Base-by-base conservation (phyloP, 2,888 invertebrate genomes). In the Corbicula japonica region DNA sequence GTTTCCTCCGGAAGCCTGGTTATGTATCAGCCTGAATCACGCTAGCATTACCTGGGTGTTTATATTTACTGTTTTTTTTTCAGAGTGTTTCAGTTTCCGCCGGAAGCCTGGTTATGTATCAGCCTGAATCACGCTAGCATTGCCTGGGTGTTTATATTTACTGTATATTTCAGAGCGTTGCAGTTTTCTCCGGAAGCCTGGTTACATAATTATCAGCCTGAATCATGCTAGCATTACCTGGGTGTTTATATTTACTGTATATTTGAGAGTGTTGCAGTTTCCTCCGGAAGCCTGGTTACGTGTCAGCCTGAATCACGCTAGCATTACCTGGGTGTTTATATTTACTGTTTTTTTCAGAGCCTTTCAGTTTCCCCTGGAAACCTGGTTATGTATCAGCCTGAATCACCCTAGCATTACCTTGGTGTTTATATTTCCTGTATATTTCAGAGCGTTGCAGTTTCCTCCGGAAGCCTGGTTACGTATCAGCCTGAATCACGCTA, bases 151-250 rank as follows among this genome's bases (percentile, higher is more conserved):
- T 92, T 92, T 23, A 96, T 99, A n/a, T n/a, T n/a, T n/a, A n/a
- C n/a, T n/a, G n/a, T n/a, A n/a, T 83, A 79, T 94, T 95, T 77
- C 94, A 98, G 99, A 92, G 98, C 98, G 0, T 94, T 99, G 44
- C 99, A 99, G 93, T 97, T 99, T 91, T 99, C 99, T 0, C 97
- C 98, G 0, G 99, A 99, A 94, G 99, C 97, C 1, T 99, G 99
- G 99, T 94, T 99, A 12, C 95, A 99, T 74, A 74, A n/a, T n/a
- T n/a, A 96, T 99, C 91, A 96, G 96, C 15, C 94, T 99, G 38
- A 97, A 97, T 93, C 97, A 99, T 93, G 97, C 96, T 30, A 98
- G 98, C 80, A 96, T 99, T 80, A 99, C 99, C 0, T 97, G 97
- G 97, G 91, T 99, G 1, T 92, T 92, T 23, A 96, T 99, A n/a